Evolutionary conservation across 2,113 vertebrate species (phyloP).

Genomic region (Marcusenius ussheri): DNA sequence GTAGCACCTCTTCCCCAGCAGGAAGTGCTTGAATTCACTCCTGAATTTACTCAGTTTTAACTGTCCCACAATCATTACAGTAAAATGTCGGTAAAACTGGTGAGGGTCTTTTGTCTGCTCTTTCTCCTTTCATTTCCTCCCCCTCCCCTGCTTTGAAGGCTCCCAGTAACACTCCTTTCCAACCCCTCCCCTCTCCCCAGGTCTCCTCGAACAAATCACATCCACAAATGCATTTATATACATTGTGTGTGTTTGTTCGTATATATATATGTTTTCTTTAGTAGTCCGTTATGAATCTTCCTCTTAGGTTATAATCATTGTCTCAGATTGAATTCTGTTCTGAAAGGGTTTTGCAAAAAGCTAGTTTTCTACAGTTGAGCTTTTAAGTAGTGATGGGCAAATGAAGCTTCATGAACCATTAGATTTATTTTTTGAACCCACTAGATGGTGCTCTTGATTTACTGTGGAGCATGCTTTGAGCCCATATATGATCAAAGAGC

Average conservation of each 20-base stretch:
- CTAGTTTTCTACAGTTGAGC: neutral
- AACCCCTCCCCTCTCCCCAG: neutral
- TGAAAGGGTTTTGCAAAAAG: neutral
- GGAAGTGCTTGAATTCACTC: neutral
- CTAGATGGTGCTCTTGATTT: neutral
- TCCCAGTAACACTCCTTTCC: neutral
- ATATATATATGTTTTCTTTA: neutral
- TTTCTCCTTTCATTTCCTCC: neutral
- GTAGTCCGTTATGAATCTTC: neutral
- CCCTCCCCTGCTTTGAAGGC: neutral
- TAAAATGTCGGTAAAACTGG: neutral
- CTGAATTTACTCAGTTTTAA: neutral
- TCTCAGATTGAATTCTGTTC: neutral
- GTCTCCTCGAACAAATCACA: conserved; percentile 11
- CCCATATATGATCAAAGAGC: too few relatives aligned
- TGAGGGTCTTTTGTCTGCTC: neutral
- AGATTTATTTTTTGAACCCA: neutral
- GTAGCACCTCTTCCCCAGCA: neutral
- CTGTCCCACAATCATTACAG: neutral
- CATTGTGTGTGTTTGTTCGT: neutral
- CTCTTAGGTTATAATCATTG: neutral
- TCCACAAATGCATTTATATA: neutral
- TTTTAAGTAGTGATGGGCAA: neutral
- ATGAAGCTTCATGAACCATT: neutral
- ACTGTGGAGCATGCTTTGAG: neutral